Evolutionary conservation across 1,140 invertebrate species (phyloP).

Genomic region (Elymnias hypermnestra): DNA sequence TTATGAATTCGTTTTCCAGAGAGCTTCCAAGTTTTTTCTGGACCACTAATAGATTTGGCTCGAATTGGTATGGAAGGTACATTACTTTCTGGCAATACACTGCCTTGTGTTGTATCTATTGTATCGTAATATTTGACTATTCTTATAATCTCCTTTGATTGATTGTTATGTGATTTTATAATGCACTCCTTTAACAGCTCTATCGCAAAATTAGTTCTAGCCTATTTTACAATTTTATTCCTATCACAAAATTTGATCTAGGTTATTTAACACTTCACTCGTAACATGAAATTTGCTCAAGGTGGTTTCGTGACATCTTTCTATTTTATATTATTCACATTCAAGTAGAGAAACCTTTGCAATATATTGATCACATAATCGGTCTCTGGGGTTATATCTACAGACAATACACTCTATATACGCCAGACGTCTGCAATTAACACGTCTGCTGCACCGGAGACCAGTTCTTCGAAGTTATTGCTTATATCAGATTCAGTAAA

Average conservation of each 20-base stretch:
- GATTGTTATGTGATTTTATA: no score
- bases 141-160: no score
- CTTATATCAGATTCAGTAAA: not conserved
- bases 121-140: no score
- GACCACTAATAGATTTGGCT: slow-evolving; percentile 25
- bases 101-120: slow-evolving; percentile 16
- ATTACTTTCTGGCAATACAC: slow-evolving; percentile 23
- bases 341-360: not conserved
- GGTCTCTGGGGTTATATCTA: slow-evolving; percentile 13
- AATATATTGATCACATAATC: slow-evolving; percentile 14
- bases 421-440: slow-evolving; percentile 35
- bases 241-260: no score
- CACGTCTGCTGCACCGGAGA: slow-evolving; percentile 23
- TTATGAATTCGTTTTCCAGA: slow-evolving; percentile 30
- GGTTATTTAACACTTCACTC: no score
- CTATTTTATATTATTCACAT: no score
- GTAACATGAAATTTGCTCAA: no score
- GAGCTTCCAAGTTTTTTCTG: slow-evolving; percentile 26
- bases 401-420: slow-evolving; percentile 26
- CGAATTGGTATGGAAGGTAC: slow-evolving; percentile 17
- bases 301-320: no score
- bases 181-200: no score
- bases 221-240: no score
- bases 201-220: no score
- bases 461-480: slow-evolving; percentile 17